phyloP scores from a whole-genome alignment of 2,888 invertebrate genomes.

The Chrysolina haemoptera region DNA sequence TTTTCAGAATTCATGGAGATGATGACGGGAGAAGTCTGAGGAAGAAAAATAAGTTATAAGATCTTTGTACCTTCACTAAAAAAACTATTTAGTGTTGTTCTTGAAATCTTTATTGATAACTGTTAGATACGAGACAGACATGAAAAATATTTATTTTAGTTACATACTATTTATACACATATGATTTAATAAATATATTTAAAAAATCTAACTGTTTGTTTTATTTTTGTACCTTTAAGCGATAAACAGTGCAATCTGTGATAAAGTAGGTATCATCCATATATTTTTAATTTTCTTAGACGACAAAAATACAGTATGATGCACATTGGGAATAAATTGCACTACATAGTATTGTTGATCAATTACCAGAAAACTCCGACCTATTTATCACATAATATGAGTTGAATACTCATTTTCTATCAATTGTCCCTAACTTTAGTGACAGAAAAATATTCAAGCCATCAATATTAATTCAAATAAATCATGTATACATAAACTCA shows the following conservation, averaged over 20 bases:
- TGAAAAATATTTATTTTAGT: conserved; percentile 55
- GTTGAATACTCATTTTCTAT: too few relatives aligned
- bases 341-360: too few relatives aligned
- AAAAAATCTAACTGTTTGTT: conserved; percentile 42
- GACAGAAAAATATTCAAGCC: too few relatives aligned
- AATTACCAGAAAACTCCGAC: too few relatives aligned
- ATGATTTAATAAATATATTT: conserved; percentile 52
- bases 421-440: too few relatives aligned
- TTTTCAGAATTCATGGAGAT: conserved; percentile 95
- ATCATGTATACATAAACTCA: too few relatives aligned
- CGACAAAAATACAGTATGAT: neutral
- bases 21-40: conserved; percentile 88
- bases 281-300: neutral
- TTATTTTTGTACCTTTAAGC: conserved; percentile 49
- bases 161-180: conserved; percentile 49
- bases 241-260: conserved; percentile 29
- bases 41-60: conserved; percentile 30
- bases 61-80: conserved; percentile 46
- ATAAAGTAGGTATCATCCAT: conserved; percentile 18
- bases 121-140: conserved; percentile 49
- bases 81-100: conserved; percentile 53
- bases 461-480: too few relatives aligned
- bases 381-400: too few relatives aligned
- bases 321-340: too few relatives aligned
- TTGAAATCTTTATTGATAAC: conserved; percentile 48